Evolutionary conservation across 2,797 vertebrate species (phyloP).

Genomic region (Alca torda): DNA sequence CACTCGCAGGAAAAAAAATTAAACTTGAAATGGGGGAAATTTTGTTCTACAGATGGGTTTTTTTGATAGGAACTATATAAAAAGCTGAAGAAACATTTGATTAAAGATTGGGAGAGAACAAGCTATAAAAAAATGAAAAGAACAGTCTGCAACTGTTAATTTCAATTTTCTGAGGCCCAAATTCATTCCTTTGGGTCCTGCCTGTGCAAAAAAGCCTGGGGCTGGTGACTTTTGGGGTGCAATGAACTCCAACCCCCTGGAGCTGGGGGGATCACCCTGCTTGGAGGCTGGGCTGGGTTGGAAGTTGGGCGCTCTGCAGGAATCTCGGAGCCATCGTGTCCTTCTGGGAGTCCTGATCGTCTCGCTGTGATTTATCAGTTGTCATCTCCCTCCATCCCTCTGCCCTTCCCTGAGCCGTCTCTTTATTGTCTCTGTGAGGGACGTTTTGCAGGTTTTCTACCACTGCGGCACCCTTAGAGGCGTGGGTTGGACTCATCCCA

Average conservation of each 20-base stretch:
- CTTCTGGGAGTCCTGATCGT: neutral
- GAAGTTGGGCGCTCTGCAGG: accelerated
- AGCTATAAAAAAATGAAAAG: neutral
- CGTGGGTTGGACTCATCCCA: accelerated
- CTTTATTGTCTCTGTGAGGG: neutral
- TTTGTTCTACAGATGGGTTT: neutral
- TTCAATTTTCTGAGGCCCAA: neutral
- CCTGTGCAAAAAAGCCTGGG: neutral
- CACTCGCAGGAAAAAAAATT: neutral
- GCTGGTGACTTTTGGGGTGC: neutral
- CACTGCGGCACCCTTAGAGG: neutral
- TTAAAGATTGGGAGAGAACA: neutral
- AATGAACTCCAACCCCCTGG: too few relatives aligned
- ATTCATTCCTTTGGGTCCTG: neutral
- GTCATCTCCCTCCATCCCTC: neutral
- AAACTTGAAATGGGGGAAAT: slow-evolving; percentile 1
- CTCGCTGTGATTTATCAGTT: neutral
- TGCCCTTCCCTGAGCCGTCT: neutral
- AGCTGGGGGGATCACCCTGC: neutral
- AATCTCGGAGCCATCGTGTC: accelerated
- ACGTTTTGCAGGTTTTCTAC: neutral
- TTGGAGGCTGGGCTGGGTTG: neutral
- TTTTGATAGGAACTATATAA: slow-evolving; percentile 3
- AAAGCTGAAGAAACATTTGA: slow-evolving; percentile 31
- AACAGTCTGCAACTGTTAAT: neutral